phyloP scores from a whole-genome alignment of 1,140 invertebrate genomes.

The Caenorhabditis inopinata region DNA sequence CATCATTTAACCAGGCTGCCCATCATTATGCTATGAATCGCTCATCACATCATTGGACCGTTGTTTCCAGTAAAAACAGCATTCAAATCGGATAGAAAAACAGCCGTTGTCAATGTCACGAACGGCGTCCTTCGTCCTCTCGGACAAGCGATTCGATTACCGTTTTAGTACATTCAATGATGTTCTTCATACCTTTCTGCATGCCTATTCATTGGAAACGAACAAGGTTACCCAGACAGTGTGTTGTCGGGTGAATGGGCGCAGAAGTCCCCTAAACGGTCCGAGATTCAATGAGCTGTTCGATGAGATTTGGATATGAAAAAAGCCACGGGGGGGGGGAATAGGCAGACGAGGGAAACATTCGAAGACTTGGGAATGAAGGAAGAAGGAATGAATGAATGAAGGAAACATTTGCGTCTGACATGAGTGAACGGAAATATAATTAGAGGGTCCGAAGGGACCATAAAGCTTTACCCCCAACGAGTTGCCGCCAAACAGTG shows the following conservation, averaged over 20 bases:
- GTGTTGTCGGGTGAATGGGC: not conserved
- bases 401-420: conserved; percentile 22
- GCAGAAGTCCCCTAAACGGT: not conserved
- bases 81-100: too few relatives aligned
- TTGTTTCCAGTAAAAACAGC: too few relatives aligned
- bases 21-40: too few relatives aligned
- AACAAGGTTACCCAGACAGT: not conserved
- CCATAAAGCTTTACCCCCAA: conserved; percentile 2
- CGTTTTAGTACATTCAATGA: conserved; percentile 27
- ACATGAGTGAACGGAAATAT: conserved; percentile 19
- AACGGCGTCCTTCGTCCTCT: not conserved
- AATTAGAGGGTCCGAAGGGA: conserved; percentile 19
- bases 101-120: conserved; percentile 17
- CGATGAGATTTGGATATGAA: not conserved
- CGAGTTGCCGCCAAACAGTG: conserved; percentile 15
- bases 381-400: not conserved
- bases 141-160: conserved; percentile 21
- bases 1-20: too few relatives aligned
- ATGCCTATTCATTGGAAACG: conserved; percentile 21
- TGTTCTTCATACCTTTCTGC: not conserved
- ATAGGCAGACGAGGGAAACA: too few relatives aligned
- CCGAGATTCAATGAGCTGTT: conserved; percentile 23
- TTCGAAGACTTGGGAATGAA: not conserved
- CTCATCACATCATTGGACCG: too few relatives aligned
- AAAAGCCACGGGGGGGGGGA: not conserved